These are phyloP conservation scores for Chironomus striatipennis DNA, from an alignment of 1,140 invertebrate genomes.

Conservation along the genomic window DNA sequence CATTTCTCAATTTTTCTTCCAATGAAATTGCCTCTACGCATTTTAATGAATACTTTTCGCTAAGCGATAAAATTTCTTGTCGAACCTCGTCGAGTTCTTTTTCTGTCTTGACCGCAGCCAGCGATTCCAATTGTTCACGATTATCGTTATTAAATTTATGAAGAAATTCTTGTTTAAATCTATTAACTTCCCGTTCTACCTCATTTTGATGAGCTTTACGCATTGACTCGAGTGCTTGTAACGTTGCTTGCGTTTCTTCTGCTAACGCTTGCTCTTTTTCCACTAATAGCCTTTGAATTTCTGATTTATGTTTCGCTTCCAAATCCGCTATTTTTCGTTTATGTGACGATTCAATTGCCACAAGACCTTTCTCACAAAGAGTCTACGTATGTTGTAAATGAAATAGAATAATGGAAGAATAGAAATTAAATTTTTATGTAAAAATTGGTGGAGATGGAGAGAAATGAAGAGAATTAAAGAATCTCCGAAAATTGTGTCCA, in stretches of 20 bases:
- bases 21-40: slow-evolving; percentile 81
- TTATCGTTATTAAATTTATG: slow-evolving; percentile 53
- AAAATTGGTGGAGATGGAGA: background rate
- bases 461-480: no score
- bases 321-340: slow-evolving; percentile 73
- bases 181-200: slow-evolving; percentile 75
- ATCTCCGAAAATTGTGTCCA: no score
- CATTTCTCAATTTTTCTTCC: slow-evolving; percentile 68
- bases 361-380: slow-evolving; percentile 76
- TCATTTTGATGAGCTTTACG: slow-evolving; percentile 87
- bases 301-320: slow-evolving; percentile 72
- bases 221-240: slow-evolving; percentile 82
- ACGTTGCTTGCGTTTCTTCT: slow-evolving; percentile 76
- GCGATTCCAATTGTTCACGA: background rate
- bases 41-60: slow-evolving; percentile 84
- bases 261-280: slow-evolving; percentile 84
- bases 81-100: slow-evolving; percentile 77
- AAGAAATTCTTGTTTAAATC: slow-evolving; percentile 79
- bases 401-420: background rate
- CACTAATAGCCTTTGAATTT: slow-evolving; percentile 45
- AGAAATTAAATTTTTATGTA: slow-evolving; percentile 10
- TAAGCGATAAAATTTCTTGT: slow-evolving; percentile 75
- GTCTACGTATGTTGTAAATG: slow-evolving; percentile 39
- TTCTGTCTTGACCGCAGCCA: slow-evolving; percentile 40
- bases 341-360: slow-evolving; percentile 82